A percentile compares a stretch with the other conserved stretches of the same genome.
Evolutionary conservation across 37 sponge, comb jelly and placozoan species (phyloP).

Genomic region (Beroe ovata): DNA sequence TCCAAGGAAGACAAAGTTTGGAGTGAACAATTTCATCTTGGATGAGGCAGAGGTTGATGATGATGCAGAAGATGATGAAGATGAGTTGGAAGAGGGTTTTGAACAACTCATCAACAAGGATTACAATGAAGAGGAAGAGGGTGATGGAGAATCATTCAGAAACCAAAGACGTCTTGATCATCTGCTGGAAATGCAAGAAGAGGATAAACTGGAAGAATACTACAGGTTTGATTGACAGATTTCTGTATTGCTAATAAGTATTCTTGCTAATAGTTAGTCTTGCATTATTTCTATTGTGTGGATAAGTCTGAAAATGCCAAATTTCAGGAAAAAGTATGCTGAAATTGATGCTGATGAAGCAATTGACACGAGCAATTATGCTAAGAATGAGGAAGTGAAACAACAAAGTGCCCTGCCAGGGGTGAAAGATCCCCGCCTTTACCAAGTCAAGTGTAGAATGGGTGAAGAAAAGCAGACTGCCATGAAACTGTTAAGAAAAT

Average conservation of each 20-base stretch:
- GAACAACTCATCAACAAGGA: constrained; percentile 62
- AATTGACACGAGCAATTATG: constrained; percentile 68
- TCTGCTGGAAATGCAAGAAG: constrained; percentile 72
- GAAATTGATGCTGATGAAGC: constrained; percentile 69
- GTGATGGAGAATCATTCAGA: constrained; percentile 36
- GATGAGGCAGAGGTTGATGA: constrained; percentile 69
- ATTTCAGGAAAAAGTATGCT: constrained; percentile 78
- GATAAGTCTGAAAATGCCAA: neutral
- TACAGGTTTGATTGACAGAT: constrained; percentile 42
- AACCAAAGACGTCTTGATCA: constrained; percentile 70
- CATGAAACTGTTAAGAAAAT: constrained; percentile 89
- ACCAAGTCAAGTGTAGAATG: constrained; percentile 90
- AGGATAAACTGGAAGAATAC: constrained; percentile 79
- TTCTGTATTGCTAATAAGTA: neutral
- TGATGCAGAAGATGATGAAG: constrained; percentile 80
- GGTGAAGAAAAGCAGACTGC: constrained; percentile 94
- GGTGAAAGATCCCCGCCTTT: constrained; percentile 94
- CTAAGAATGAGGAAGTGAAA: constrained; percentile 76
- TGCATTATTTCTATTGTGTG: neutral
- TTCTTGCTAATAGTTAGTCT: neutral
- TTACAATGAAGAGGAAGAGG: constrained; percentile 35
- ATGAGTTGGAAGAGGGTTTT: constrained; percentile 72
- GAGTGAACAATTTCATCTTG: constrained; percentile 41
- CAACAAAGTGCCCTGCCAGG: constrained; percentile 94
- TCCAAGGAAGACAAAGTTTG: constrained; percentile 1